Conservation (phyloP, 2,113 vertebrate genomes). For the Proterorhinus semilunaris region DNA sequence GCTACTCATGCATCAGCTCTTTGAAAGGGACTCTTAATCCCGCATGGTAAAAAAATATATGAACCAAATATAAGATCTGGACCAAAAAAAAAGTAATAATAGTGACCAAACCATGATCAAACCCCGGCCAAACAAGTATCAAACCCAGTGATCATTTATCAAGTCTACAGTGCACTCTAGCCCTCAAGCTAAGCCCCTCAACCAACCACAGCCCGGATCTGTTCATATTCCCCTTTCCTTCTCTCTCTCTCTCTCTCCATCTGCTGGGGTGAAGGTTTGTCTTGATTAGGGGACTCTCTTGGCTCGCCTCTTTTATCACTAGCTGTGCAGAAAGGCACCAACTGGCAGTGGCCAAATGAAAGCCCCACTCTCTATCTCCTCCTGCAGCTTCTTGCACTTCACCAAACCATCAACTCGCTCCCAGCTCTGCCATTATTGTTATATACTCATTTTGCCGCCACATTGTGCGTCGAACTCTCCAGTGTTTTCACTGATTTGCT, state of each 20-base stretch:
- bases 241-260: conserved; percentile 36
- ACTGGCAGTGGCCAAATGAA: conserved; percentile 73
- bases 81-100: background rate
- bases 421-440: conserved; percentile 41
- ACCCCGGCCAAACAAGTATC: background rate
- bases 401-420: conserved; percentile 17
- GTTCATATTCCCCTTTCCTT: conserved; percentile 19
- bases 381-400: conserved; percentile 44
- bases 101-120: background rate
- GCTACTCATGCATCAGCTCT: background rate
- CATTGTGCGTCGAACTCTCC: background rate
- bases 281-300: conserved; percentile 71
- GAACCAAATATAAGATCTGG: too few species aligned
- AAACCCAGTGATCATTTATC: background rate
- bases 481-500: background rate
- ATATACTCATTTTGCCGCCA: conserved; percentile 23
- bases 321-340: conserved; percentile 63
- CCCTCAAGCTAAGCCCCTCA: background rate
- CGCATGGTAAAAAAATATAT: background rate
- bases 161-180: background rate
- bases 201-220: background rate
- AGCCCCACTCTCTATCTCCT: conserved; percentile 62
- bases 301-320: conserved; percentile 72
- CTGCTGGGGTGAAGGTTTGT: conserved; percentile 69
- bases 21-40: background rate